Conservation (phyloP, 2,113 vertebrate species). For the Cairina moschata region DNA sequence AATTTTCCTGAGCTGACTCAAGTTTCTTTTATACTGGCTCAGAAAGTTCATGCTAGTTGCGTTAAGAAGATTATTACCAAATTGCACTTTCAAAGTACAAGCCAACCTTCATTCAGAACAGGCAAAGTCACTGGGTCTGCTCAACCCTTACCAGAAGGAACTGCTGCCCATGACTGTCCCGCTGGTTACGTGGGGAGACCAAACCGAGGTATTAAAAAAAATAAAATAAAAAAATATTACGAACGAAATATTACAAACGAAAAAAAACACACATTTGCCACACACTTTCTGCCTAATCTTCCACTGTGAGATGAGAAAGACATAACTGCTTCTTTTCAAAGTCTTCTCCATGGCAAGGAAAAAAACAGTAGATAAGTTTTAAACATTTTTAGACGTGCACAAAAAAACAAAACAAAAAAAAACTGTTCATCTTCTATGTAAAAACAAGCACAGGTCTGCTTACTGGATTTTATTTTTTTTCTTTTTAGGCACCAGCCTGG, state of each 20-base stretch:
- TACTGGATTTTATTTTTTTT: accelerated
- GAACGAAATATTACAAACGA: too few species aligned
- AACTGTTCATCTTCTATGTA: background rate
- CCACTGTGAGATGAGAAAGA: background rate
- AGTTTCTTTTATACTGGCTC: background rate
- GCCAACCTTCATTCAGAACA: background rate
- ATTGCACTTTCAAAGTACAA: background rate
- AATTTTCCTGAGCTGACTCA: background rate
- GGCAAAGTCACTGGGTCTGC: background rate
- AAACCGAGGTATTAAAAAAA: background rate
- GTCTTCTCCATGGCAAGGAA: background rate
- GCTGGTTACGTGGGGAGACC: background rate
- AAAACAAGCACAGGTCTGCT: background rate
- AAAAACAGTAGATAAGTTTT: background rate
- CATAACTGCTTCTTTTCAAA: background rate
- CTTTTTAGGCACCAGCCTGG: background rate
- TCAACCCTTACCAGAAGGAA: background rate
- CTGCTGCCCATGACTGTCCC: background rate
- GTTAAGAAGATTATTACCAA: background rate
- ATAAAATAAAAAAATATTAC: too few species aligned
- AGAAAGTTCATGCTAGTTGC: background rate
- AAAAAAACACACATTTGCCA: background rate
- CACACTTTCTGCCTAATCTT: background rate
- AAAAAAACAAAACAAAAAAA: background rate
- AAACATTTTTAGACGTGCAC: background rate